Evolutionary conservation across 2,888 invertebrate species (phyloP), one percentile per base, ranked within the genome.

Genomic region (Noctua pronuba): DNA sequence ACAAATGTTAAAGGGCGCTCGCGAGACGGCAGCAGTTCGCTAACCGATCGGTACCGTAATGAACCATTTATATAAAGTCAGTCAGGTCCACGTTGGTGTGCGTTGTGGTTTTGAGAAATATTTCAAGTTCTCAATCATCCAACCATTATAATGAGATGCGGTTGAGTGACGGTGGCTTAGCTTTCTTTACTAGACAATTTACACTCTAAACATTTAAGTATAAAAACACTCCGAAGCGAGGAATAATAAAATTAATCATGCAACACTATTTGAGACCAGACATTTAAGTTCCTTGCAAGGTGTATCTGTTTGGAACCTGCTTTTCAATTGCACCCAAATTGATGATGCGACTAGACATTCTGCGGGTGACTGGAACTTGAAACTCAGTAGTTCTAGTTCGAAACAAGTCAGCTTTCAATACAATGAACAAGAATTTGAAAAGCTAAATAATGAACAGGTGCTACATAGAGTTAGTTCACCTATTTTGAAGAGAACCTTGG

Each of bases 291-390:
- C 49, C 31, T 41, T 52, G 79, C 46, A 41, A 70, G 58, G 60
- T 70, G 49, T 49, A 28, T 60, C 31, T 71, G 76, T 60, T 46
- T 52, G 67, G 46, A 75, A 77, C 66, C 58, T 67, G 75, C 60
- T 68, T 38, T 71, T 68, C 3, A 49, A 79, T 84, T 86, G 86
- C 91, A 88, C 87, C 83, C 83, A 80, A 67, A 77, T 82, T 60
- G 82, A 87, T 85, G 88, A 86, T 87, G 89, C 86, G 91, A 91
- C 91, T 90, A 90, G 90, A 90, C 83, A 84, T 86, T 77, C 72
- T 76, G 84, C 73, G 75, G 79, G 67, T 77, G 79, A 74, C 55
- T 66, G 69, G 65, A 74, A 80, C 38, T 52, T 69, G 35, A 58
- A 77, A 66, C 68, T 69, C 18, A 75, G 62, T 75, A 79, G 44